A percentile compares a stretch with the other conserved stretches of the same genome.
Evolutionary conservation across 2,888 invertebrate species (phyloP).

Genomic region (Pachycephus smyrnensis): DNA sequence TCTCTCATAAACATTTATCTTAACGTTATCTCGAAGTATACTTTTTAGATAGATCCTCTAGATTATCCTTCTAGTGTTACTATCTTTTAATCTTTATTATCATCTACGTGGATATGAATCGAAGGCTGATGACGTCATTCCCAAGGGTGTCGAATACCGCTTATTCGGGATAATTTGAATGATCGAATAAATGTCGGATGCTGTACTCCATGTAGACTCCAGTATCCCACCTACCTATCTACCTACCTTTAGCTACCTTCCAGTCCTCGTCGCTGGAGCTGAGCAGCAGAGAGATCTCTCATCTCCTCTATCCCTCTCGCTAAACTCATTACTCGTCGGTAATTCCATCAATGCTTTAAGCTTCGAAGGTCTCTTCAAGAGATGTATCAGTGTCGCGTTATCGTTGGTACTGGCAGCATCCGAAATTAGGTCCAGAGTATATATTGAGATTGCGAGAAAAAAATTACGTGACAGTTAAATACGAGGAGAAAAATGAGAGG

Average conservation of each 20-base stretch:
- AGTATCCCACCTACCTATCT: constrained; percentile 18
- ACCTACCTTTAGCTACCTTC: neutral
- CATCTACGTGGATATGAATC: neutral
- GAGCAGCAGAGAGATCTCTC: constrained; percentile 39
- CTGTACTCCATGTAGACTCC: neutral
- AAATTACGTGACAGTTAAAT: constrained; percentile 26
- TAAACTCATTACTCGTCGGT: constrained; percentile 64
- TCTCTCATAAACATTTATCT: neutral
- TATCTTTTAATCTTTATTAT: neutral
- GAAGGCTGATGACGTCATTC: neutral
- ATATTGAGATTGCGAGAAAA: neutral
- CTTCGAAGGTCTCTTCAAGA: constrained; percentile 48
- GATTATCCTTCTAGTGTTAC: neutral
- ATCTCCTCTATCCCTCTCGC: constrained; percentile 56
- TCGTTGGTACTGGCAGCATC: neutral
- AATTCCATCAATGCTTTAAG: constrained; percentile 64
- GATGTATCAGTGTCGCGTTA: constrained; percentile 38
- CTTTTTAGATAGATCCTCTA: neutral
- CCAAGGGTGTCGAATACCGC: neutral
- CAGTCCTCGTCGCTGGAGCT: neutral
- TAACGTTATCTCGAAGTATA: neutral
- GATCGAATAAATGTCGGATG: constrained; percentile 49
- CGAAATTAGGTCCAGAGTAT: neutral
- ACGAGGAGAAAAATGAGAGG: constrained; percentile 23
- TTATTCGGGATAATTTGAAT: constrained; percentile 47